Base-by-base conservation (phyloP, 2,797 vertebrate species). In the Atherinosoma microstoma region DNA sequence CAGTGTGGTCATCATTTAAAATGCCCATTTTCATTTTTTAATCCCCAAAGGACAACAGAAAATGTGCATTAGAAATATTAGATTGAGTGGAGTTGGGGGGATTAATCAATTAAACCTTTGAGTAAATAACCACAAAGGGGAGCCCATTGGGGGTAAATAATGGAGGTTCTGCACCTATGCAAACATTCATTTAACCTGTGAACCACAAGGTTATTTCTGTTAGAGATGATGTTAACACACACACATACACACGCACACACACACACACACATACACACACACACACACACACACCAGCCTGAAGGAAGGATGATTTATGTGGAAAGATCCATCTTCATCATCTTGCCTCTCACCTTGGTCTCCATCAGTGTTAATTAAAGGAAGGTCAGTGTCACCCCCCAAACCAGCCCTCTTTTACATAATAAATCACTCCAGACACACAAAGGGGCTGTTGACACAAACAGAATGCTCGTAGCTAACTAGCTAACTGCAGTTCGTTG, bases 321-420 rank as follows among this genome's bases (percentile, higher is more conserved):
- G 93, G 92, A 89, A 93, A 94, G 93, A 94, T 96, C 92, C 84
- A 92, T 96, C 95, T 96, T 96, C 95, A 97, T 97, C 97, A 96
- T 96, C 94, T 95, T 94, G 95, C 95, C 95, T 93, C 96, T 96
- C 96, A 97, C 97, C 97, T 98, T 97, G 97, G 96, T 97, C 96
- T 97, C 96, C 95, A 97, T 98, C 96, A 97, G 94, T 96, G 96
- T 97, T 99, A 98, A 99, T 98, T 98, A 99, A 98, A 97, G 94
- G 96, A 98, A 99, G 97, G 98, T 98, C 98, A 97, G 96, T 97
- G 96, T 98, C 96, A 97, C 96, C 97, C 82, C 95, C 94, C 93
- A 93, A 92, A 95, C 95, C 95, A 94, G 92, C 94, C 92, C 94
- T 96, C 95, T 96, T 98, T 98, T 97, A 96, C 96, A 97, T 98